Percentiles rank a stretch among this genome's conserved stretches.
Conservation (phyloP, 2,888 invertebrate species). For the Leucania comma region DNA sequence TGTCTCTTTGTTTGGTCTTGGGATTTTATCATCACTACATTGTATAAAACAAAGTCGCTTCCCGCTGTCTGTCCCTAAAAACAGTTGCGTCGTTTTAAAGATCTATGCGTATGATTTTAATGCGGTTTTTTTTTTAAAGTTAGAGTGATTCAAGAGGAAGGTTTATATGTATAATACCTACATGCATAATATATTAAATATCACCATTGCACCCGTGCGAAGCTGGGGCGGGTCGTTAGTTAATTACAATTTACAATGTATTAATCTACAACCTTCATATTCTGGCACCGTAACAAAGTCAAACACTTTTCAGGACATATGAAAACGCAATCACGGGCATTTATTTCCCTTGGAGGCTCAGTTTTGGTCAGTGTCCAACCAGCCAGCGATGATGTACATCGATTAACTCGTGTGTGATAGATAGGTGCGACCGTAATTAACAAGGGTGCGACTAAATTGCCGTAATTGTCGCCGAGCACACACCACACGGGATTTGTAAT, state of each 20-base stretch:
- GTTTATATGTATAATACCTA: too few relatives aligned
- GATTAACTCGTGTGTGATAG: slow-evolving; percentile 55
- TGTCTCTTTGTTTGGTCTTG: not conserved
- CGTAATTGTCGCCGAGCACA: slow-evolving; percentile 75
- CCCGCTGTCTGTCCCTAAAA: too few relatives aligned
- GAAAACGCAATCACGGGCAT: not conserved
- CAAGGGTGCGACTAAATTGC: slow-evolving; percentile 82
- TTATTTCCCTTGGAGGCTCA: slow-evolving; percentile 20
- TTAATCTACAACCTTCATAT: not conserved
- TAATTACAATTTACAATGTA: too few relatives aligned
- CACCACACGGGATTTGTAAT: slow-evolving; percentile 65
- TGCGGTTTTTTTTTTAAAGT: too few relatives aligned
- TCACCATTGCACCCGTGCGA: too few relatives aligned
- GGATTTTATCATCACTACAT: not conserved
- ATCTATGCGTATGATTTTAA: too few relatives aligned
- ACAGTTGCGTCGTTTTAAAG: too few relatives aligned
- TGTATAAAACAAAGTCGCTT: too few relatives aligned
- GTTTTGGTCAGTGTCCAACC: slow-evolving; percentile 23
- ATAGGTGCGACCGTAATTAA: slow-evolving; percentile 80
- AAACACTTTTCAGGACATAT: not conserved
- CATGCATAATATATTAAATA: too few relatives aligned
- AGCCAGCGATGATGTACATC: slow-evolving; percentile 38
- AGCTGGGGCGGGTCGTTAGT: not conserved
- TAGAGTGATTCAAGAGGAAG: too few relatives aligned
- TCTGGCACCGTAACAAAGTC: not conserved